Conservation (phyloP, 1,140 invertebrate genomes). For the Eupeodes corollae region DNA sequence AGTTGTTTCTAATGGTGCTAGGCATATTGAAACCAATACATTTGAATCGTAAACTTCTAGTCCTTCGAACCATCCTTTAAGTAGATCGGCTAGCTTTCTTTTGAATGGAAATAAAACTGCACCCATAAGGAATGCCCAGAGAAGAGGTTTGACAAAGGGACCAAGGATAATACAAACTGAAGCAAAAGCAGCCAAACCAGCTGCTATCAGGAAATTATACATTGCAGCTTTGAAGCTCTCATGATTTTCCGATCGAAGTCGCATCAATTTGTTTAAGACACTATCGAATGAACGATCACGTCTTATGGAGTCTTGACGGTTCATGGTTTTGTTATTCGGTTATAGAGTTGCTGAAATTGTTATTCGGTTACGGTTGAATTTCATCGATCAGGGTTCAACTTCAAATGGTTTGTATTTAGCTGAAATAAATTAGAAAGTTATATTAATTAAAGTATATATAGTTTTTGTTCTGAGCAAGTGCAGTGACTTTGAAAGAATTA, state of each 20-base stretch:
- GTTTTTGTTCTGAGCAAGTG: too few species aligned
- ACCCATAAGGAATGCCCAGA: constrained; percentile 88
- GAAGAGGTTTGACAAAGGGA: constrained; percentile 81
- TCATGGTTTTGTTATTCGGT: constrained; percentile 13
- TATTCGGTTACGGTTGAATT: not conserved
- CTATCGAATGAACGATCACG: constrained; percentile 35
- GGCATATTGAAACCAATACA: constrained; percentile 50
- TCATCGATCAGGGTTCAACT: not conserved
- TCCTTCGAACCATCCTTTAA: constrained; percentile 55
- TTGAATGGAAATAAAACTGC: constrained; percentile 82
- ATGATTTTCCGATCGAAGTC: constrained; percentile 32
- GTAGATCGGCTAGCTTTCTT: constrained; percentile 47
- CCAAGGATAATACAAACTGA: constrained; percentile 59
- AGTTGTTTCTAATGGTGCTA: constrained; percentile 57
- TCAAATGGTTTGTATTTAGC: not conserved
- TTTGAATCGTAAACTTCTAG: constrained; percentile 46
- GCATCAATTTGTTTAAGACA: constrained; percentile 25
- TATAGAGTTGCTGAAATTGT: not conserved
- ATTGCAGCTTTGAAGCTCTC: constrained; percentile 65
- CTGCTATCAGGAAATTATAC: constrained; percentile 71
- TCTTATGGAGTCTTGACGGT: constrained; percentile 28
- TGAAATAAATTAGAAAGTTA: too few species aligned
- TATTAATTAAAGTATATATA: too few species aligned
- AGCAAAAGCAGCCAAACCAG: constrained; percentile 67
- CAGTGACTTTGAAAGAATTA: too few species aligned